Evolutionary conservation across 1,140 invertebrate genomes (phyloP), one percentile per base, ranked within the genome.

Genomic region (Oryctes rhinoceros): DNA sequence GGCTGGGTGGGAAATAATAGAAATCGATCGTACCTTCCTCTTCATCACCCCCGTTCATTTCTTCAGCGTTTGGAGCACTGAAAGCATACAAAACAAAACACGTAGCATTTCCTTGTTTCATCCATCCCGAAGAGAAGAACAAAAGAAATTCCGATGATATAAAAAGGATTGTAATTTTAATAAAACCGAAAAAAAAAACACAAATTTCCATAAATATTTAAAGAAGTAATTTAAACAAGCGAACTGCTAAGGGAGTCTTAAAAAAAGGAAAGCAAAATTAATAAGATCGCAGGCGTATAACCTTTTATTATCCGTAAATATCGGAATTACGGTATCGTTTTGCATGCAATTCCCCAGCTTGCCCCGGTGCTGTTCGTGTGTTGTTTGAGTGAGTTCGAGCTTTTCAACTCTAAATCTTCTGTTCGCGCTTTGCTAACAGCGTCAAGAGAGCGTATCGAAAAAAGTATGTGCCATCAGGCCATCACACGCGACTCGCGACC

Each of bases 1-100:
- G 82, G 80, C 89, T 89, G 47, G 85, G 82, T 0, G 86, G 85
- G 48, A 87, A 80, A 84, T 88, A 89, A 85, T 91, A 90, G 15
- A 90, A 82, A 74, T 88, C 89, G 3, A 87, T 79, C 3, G 53
- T 59, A 9, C 44, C 44, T 3, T 18, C 4, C 6, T 67, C 65
- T 44, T 76, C 30, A 5, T 39, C 49, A 18, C 49, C 49, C 49
- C 49, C 49, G 6, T 53, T 18, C 76, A 78, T 78, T 59, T 78
- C 18, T 20, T 78, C 78, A 11, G 30, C 7, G 20, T 62, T 78
- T 9, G 10, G 13, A 1, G 37, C 47, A 20, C 49, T 53, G 4
- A n/a, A 78, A 78, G 24, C 20, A 44, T 44, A 78, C 4, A 37
- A 78, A 37, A n/a, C 9, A 44, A 11, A 35, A 24, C 11, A 18